Evolutionary conservation across 2,113 vertebrate species (phyloP).

Genomic region (Neogale vison): DNA sequence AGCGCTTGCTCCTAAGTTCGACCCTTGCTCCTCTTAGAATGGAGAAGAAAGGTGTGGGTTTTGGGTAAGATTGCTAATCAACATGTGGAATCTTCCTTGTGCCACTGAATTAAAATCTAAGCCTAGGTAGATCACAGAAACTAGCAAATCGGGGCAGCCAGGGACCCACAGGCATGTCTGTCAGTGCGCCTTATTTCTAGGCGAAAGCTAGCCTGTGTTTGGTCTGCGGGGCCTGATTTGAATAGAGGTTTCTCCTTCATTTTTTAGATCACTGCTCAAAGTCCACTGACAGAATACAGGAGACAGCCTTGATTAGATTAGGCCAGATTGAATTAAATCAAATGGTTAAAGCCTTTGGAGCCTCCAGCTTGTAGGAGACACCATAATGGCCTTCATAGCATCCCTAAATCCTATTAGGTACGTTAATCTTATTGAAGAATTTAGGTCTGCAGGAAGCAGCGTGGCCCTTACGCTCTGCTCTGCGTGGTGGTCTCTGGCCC

Average conservation of each 20-base stretch:
- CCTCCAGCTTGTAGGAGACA: slow-evolving; percentile 81
- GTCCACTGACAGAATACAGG: slow-evolving; percentile 76
- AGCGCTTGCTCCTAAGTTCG: neutral
- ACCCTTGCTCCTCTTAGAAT: neutral
- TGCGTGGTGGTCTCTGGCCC: slow-evolving; percentile 75
- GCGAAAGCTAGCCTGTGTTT: slow-evolving; percentile 10
- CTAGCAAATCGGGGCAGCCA: slow-evolving; percentile 3
- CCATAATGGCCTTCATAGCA: slow-evolving; percentile 83
- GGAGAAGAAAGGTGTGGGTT: neutral
- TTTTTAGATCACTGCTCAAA: slow-evolving; percentile 70
- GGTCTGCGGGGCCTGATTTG: slow-evolving; percentile 28
- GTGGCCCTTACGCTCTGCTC: slow-evolving; percentile 76
- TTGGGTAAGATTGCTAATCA: slow-evolving; percentile 38
- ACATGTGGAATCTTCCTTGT: slow-evolving; percentile 39
- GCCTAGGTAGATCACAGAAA: neutral
- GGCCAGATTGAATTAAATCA: slow-evolving; percentile 84
- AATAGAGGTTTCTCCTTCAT: neutral
- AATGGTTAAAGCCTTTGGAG: slow-evolving; percentile 83
- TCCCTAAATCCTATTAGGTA: slow-evolving; percentile 86
- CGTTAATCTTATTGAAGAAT: slow-evolving; percentile 85
- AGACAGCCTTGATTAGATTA: slow-evolving; percentile 86
- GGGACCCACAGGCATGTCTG: neutral
- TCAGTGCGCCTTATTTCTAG: slow-evolving; percentile 29
- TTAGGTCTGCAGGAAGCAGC: slow-evolving; percentile 78
- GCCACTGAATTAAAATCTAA: slow-evolving; percentile 41